Evolutionary conservation across 2,113 vertebrate genomes (phyloP).

Genomic region (Rallus limicola): DNA sequence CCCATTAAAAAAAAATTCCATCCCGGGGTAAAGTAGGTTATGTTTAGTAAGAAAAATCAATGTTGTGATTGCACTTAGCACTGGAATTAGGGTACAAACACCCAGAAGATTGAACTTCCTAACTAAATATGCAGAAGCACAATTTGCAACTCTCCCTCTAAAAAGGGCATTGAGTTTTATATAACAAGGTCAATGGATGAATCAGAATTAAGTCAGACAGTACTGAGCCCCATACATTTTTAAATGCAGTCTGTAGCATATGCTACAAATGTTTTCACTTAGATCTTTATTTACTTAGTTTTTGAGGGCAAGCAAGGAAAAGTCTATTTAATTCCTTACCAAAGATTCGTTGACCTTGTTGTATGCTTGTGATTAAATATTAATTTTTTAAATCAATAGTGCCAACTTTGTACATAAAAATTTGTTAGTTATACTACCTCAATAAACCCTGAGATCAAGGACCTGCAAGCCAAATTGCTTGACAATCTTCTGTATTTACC

Average conservation of each 20-base stretch:
- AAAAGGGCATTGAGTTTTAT: constrained; percentile 51
- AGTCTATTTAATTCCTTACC: background rate
- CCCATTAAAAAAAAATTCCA: constrained; percentile 1
- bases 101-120: constrained; percentile 53
- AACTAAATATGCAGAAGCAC: constrained; percentile 65
- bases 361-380: constrained; percentile 37
- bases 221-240: background rate
- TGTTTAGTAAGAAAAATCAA: constrained; percentile 66
- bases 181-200: constrained; percentile 62
- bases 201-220: constrained; percentile 41
- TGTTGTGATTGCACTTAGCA: constrained; percentile 62
- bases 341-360: constrained; percentile 6
- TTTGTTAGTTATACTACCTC: background rate
- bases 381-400: constrained; percentile 33
- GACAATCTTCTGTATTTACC: background rate
- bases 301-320: constrained; percentile 23
- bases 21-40: constrained; percentile 60
- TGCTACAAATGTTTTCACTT: background rate
- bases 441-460: background rate
- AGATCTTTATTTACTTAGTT: constrained; percentile 13
- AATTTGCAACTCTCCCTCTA: constrained; percentile 35
- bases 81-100: constrained; percentile 45
- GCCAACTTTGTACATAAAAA: constrained; percentile 10
- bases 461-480: background rate
- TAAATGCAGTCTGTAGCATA: background rate